Evolutionary conservation across 2,888 invertebrate species (phyloP), one percentile per base, ranked within the genome.

Genomic region (Drosophila nigricruria): DNA sequence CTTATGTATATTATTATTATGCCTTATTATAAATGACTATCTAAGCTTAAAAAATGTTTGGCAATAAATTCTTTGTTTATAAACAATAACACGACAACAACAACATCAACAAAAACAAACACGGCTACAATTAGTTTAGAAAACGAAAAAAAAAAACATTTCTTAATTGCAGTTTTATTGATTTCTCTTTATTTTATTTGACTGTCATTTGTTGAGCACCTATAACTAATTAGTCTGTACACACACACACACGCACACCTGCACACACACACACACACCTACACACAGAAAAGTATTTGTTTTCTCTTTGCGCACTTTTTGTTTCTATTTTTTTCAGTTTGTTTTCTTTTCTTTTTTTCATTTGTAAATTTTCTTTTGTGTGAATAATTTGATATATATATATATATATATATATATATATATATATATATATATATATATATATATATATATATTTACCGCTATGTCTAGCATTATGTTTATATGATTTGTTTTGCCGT

Each of bases 1-100:
- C 82, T 87, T 84, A 84, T 89, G 85, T 89, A 89, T 87, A 89
- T 89, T 77, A 81, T 81, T 79, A 81, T 81, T 79, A 77, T 87
- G 68, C 74, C 81, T 36, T 81, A 81, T 79, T 80, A 80, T 80
- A 71, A 77, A 81, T 73, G 83, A 85, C 83, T 88, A 88, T 85
- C 74, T 88, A 86, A 83, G 83, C 84, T 83, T 88, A 88, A 73
- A 74, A 70, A 70, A 36, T 70, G 23, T 23, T 86, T 86, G 81
- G 71, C 89, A 88, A 88, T 86, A 76, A 88, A 86, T 70, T 76
- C 38, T 38, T 77, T 66, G 61, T 76, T 76, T 61, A 62, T 63
- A 75, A 76, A 76, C 62, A 71, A 65, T 50, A 61, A 73, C 73
- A 62, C 56, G 47, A 58, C 30, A 58, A 66, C 27, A 69, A 58